These are phyloP conservation scores for Sebastes wilsoni DNA, from an alignment of 2,797 vertebrate genomes.

Conservation along the genomic window DNA sequence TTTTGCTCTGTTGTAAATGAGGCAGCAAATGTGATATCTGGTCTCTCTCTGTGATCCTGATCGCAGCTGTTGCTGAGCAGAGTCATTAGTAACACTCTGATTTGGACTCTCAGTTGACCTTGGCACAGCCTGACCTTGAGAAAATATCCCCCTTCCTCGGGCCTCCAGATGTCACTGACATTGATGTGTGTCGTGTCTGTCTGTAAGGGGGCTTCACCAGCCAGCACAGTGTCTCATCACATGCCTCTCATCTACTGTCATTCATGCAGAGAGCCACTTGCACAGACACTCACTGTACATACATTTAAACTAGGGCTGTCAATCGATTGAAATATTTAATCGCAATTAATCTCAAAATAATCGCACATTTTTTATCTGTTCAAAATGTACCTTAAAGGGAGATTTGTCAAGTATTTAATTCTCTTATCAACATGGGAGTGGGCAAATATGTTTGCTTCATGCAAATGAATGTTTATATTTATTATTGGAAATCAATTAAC, in stretches of 20 bases:
- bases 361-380: too few species aligned
- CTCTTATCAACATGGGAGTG: too few species aligned
- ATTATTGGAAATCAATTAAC: too few species aligned
- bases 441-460: too few species aligned
- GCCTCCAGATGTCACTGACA: conserved; percentile 67
- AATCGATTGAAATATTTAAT: too few species aligned
- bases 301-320: not conserved
- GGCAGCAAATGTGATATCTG: conserved; percentile 18
- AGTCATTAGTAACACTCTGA: conserved; percentile 57
- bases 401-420: too few species aligned
- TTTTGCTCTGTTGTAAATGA: conserved; percentile 22
- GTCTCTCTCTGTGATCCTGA: conserved; percentile 26
- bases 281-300: not conserved
- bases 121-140: conserved; percentile 74
- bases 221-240: conserved; percentile 13
- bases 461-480: too few species aligned
- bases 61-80: conserved; percentile 65
- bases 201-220: conserved; percentile 37
- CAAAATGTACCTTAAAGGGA: too few species aligned
- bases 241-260: conserved; percentile 25
- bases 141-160: conserved; percentile 65
- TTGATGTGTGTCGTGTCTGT: conserved; percentile 57
- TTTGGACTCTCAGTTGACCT: conserved; percentile 67
- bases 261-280: not conserved
- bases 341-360: too few species aligned